These are phyloP conservation scores for Protobothrops mucrosquamatus DNA, from an alignment of 2,113 vertebrate species.

Conservation along the genomic window DNA sequence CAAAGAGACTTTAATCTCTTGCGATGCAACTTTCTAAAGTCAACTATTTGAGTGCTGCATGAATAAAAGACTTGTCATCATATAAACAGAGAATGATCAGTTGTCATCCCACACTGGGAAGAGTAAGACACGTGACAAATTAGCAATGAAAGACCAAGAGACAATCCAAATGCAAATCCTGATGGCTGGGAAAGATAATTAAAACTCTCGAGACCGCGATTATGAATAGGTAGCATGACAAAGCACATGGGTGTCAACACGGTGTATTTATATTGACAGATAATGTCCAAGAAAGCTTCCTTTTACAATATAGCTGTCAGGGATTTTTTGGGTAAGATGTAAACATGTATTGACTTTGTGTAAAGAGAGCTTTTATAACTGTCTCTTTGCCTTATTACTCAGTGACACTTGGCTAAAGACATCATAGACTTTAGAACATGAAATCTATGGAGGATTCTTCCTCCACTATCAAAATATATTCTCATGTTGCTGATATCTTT, in stretches of 20 bases:
- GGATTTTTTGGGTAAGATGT: conserved; percentile 56
- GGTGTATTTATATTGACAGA: conserved; percentile 78
- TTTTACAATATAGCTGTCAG: conserved; percentile 68
- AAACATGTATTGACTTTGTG: conserved; percentile 73
- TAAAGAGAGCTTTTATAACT: conserved; percentile 49
- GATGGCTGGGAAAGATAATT: conserved; percentile 81
- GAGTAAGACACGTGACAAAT: conserved; percentile 68
- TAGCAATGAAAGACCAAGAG: conserved; percentile 72
- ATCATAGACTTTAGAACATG: conserved; percentile 25
- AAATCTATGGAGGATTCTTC: conserved; percentile 20
- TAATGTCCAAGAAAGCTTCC: conserved; percentile 67
- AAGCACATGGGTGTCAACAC: conserved; percentile 70
- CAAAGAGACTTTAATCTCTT: conserved; percentile 54
- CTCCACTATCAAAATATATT: conserved; percentile 1
- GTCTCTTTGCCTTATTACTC: conserved; percentile 52
- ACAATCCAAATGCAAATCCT: conserved; percentile 76
- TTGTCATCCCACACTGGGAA: conserved; percentile 71
- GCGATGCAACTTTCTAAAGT: conserved; percentile 62
- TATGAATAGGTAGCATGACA: conserved; percentile 75
- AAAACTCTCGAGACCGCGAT: conserved; percentile 80
- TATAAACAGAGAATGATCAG: conserved; percentile 81
- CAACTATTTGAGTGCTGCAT: conserved; percentile 34
- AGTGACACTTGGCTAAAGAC: conserved; percentile 55
- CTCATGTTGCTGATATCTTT: not conserved
- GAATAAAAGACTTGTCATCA: conserved; percentile 68